Evolutionary conservation across 2,888 invertebrate genomes (phyloP).

Genomic region (Tenthredo notha): DNA sequence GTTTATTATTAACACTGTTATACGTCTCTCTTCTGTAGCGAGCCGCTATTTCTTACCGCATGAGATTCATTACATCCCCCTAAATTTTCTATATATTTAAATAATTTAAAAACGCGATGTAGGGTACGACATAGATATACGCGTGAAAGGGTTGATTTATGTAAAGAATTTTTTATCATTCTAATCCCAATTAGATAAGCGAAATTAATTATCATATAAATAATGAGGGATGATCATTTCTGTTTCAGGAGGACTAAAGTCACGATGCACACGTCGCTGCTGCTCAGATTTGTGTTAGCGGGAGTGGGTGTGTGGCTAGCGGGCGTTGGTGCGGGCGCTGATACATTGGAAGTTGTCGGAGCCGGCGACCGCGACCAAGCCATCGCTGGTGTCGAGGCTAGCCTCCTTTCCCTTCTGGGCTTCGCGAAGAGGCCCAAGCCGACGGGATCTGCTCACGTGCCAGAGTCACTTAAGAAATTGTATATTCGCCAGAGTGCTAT

Average conservation of each 20-base stretch:
- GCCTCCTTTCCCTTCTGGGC: constrained; percentile 83
- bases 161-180: neutral
- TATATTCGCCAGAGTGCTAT: constrained; percentile 86
- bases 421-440: constrained; percentile 81
- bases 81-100: neutral
- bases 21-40: neutral
- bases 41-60: neutral
- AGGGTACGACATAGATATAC: neutral
- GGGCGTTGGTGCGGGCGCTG: constrained; percentile 69
- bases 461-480: constrained; percentile 89
- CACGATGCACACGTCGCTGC: constrained; percentile 77
- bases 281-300: constrained; percentile 76
- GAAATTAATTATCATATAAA: neutral
- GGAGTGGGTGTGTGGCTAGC: constrained; percentile 74
- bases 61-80: neutral
- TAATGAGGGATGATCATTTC: constrained; percentile 6
- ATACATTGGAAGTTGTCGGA: constrained; percentile 62
- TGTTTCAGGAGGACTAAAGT: constrained; percentile 74
- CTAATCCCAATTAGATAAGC: neutral
- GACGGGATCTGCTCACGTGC: constrained; percentile 82
- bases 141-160: neutral
- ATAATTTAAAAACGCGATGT: neutral
- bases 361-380: constrained; percentile 72
- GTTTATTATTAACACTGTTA: constrained; percentile 2
- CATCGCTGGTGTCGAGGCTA: constrained; percentile 80